Evolutionary conservation across 1,140 invertebrate genomes (phyloP).

Genomic region (Drosophila paulistorum): DNA sequence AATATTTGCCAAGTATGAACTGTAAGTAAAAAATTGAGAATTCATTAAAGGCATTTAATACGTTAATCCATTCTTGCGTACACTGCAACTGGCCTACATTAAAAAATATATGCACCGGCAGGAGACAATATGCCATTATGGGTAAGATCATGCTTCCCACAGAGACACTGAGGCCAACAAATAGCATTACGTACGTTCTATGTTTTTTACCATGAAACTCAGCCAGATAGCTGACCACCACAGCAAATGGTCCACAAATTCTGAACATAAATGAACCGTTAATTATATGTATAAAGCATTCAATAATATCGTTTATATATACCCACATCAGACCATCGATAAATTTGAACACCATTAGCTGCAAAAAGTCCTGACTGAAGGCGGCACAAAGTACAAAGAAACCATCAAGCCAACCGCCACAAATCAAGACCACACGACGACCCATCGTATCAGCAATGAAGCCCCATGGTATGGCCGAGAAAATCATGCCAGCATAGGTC

Average conservation of each 20-base stretch:
- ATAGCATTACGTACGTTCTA: slow-evolving; percentile 86
- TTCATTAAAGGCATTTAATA: slow-evolving; percentile 11
- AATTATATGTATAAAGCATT: not conserved
- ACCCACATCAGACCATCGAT: slow-evolving; percentile 89
- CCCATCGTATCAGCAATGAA: slow-evolving; percentile 91
- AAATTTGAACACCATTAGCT: slow-evolving; percentile 89
- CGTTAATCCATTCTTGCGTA: slow-evolving; percentile 23
- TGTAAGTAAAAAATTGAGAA: slow-evolving; percentile 52
- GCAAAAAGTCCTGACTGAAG: slow-evolving; percentile 87
- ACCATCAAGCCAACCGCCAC: slow-evolving; percentile 87
- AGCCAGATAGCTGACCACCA: slow-evolving; percentile 87
- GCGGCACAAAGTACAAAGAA: slow-evolving; percentile 87
- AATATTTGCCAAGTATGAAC: slow-evolving; percentile 91
- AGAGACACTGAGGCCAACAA: slow-evolving; percentile 85
- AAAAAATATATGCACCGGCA: slow-evolving; percentile 77
- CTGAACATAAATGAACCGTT: slow-evolving; percentile 75
- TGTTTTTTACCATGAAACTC: slow-evolving; percentile 87
- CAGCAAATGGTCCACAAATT: slow-evolving; percentile 88
- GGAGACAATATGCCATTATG: slow-evolving; percentile 84
- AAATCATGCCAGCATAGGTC: slow-evolving; percentile 91
- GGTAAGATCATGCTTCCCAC: slow-evolving; percentile 84
- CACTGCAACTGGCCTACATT: slow-evolving; percentile 43
- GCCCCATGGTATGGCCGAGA: slow-evolving; percentile 92
- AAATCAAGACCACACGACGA: slow-evolving; percentile 87
- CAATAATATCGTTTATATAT: not conserved